Conservation (phyloP, 2,888 invertebrate species). For the Lepidocyrtinus sp. region DNA sequence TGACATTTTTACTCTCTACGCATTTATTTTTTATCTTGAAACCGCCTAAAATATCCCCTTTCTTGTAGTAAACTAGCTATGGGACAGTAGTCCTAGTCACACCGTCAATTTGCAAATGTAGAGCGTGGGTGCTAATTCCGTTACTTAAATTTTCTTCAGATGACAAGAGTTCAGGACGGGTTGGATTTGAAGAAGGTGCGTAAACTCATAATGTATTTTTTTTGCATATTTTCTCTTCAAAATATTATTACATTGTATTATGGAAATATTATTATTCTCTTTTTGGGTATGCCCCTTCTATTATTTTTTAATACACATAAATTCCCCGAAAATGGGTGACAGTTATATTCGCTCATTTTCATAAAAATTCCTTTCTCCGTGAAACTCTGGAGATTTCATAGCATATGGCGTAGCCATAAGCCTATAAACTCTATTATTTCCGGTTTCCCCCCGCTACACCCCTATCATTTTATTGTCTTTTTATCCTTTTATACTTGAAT, state of each 20-base stretch:
- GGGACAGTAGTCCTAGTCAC: no score
- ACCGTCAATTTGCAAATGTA: no score
- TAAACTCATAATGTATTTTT: neutral
- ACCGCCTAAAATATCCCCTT: no score
- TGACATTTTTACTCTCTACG: no score
- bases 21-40: no score
- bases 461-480: conserved; percentile 33
- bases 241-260: neutral
- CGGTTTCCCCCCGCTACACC: neutral
- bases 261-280: conserved; percentile 19
- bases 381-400: conserved; percentile 40
- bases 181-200: no score
- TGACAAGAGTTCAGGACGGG: no score
- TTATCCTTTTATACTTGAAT: no score
- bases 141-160: neutral
- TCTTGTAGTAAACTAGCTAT: no score
- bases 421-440: conserved; percentile 12
- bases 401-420: conserved; percentile 6
- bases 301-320: conserved; percentile 43
- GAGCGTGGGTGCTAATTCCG: no score
- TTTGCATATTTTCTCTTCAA: neutral
- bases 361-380: conserved; percentile 57
- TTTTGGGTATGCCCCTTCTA: conserved; percentile 5
- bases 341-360: conserved; percentile 60
- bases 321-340: conserved; percentile 51